Percentiles rank a stretch among this genome's conserved stretches.
These are phyloP conservation scores for Conus canariensis DNA, from an alignment of 2,888 invertebrate genomes.

Conservation along the genomic window DNA sequence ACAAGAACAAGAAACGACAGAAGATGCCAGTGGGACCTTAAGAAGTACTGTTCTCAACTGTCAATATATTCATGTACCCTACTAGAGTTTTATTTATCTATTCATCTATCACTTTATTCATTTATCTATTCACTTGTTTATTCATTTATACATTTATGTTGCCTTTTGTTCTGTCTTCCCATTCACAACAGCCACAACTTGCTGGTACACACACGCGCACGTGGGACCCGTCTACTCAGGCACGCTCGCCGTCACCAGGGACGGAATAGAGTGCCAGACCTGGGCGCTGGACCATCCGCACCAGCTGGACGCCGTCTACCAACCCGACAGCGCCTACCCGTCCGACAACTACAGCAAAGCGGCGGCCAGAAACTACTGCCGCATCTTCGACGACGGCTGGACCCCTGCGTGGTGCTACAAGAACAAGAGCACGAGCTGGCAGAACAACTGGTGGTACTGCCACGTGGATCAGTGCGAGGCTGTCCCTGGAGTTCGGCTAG, in stretches of 20 bases:
- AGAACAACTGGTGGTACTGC: too few relatives aligned
- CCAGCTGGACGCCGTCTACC: not conserved
- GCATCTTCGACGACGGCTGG: not conserved
- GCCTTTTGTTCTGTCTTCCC: not conserved
- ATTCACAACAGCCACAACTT: not conserved
- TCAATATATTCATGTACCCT: too few relatives aligned
- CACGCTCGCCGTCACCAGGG: not conserved
- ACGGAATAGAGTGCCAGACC: not conserved
- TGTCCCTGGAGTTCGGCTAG: too few relatives aligned
- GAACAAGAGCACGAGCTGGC: not conserved
- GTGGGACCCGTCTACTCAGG: not conserved
- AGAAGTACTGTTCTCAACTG: too few relatives aligned
- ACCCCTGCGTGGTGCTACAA: not conserved
- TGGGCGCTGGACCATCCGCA: not conserved
- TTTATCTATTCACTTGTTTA: too few relatives aligned
- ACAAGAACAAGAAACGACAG: too few relatives aligned
- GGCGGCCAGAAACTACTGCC: constrained; percentile 6
- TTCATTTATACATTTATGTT: too few relatives aligned
- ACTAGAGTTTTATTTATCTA: too few relatives aligned
- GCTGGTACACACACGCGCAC: not conserved
- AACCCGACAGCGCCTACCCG: not conserved
- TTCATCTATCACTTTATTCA: too few relatives aligned
- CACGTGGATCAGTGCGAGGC: too few relatives aligned
- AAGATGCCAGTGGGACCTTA: too few relatives aligned
- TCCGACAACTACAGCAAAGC: not conserved